Conservation (phyloP, 1,140 invertebrate species). For the Platyscapa corneri region DNA sequence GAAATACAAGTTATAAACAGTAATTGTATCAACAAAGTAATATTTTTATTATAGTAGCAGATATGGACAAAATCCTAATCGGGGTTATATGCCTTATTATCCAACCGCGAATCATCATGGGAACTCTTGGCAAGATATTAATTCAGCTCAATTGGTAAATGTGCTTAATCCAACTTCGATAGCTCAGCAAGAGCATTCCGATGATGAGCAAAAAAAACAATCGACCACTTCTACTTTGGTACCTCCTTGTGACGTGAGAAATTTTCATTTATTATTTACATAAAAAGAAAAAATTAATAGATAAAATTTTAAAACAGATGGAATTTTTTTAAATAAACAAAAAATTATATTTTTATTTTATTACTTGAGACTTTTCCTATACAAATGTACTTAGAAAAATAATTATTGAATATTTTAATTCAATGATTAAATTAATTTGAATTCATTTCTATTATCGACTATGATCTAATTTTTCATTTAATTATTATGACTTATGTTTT, state of each 20-base stretch:
- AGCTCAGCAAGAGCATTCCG: not conserved
- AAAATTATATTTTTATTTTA: no score
- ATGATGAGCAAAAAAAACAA: not conserved
- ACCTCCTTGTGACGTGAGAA: conserved; percentile 37
- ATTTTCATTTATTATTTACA: not conserved
- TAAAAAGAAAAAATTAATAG: not conserved
- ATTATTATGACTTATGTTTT: no score
- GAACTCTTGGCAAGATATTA: conserved; percentile 59
- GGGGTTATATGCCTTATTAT: conserved; percentile 59
- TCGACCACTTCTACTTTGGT: not conserved
- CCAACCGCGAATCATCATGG: conserved; percentile 52
- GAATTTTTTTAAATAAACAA: no score
- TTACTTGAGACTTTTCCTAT: no score
- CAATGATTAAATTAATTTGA: no score
- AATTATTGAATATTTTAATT: no score
- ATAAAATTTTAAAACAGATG: no score
- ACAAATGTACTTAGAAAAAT: no score
- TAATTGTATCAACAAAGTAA: not conserved
- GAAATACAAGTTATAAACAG: not conserved
- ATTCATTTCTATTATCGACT: no score
- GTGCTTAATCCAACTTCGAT: not conserved
- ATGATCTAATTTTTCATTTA: no score
- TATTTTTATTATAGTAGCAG: not conserved
- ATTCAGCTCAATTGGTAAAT: conserved; percentile 40
- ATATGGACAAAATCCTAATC: conserved; percentile 57